These are phyloP conservation scores for Pardalotus punctatus DNA, from an alignment of 2,113 vertebrate species.

Conservation along the genomic window DNA sequence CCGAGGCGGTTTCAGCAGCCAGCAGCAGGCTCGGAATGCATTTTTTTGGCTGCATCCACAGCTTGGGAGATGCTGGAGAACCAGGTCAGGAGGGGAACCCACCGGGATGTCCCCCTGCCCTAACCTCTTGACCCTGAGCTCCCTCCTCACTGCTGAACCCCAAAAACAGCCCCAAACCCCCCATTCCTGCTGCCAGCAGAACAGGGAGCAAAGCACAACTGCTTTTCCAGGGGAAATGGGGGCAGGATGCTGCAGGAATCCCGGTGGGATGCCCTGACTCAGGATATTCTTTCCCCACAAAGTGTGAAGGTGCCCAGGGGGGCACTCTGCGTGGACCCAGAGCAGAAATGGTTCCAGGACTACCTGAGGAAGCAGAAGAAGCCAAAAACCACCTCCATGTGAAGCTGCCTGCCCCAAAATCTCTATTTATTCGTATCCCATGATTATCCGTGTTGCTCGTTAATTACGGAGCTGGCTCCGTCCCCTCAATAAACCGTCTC, in stretches of 20 bases:
- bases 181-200: not conserved
- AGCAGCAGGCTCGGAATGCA: too few relatives aligned
- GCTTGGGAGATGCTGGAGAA: too few relatives aligned
- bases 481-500: not conserved
- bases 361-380: not conserved
- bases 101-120: too few relatives aligned
- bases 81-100: too few relatives aligned
- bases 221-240: fast-evolving
- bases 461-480: not conserved
- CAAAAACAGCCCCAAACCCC: not conserved
- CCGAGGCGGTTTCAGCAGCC: too few relatives aligned
- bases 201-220: not conserved
- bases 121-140: fast-evolving
- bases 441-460: fast-evolving
- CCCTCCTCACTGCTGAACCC: not conserved
- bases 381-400: fast-evolving
- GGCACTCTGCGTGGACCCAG: not conserved
- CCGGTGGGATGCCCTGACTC: fast-evolving
- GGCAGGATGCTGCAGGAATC: not conserved
- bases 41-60: too few relatives aligned
- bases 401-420: not conserved
- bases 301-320: fast-evolving
- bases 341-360: not conserved
- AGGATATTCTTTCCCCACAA: not conserved
- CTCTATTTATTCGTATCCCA: not conserved